These are phyloP conservation scores for Microplitis deprimator DNA, from an alignment of 2,888 invertebrate species.

Conservation along the genomic window DNA sequence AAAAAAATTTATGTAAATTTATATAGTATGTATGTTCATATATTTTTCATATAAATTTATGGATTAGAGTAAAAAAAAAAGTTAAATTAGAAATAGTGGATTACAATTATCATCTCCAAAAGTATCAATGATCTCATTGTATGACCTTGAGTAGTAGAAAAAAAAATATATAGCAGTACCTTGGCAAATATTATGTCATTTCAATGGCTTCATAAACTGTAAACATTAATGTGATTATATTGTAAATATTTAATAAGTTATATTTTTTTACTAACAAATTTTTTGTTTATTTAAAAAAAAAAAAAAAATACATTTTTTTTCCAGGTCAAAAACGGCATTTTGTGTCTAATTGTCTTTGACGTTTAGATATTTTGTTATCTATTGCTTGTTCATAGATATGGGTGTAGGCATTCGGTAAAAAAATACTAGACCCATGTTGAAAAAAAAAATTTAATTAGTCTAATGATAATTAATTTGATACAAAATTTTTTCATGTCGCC, in stretches of 20 bases:
- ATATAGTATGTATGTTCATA: neutral
- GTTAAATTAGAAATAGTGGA: neutral
- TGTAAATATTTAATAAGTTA: neutral
- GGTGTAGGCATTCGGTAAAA: neutral
- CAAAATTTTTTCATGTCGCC: too few relatives aligned
- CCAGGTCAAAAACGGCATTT: neutral
- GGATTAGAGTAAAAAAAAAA: neutral
- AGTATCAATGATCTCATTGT: slow-evolving; percentile 36
- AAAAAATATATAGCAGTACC: slow-evolving; percentile 1
- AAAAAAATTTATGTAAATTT: neutral
- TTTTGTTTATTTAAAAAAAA: neutral
- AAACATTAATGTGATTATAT: neutral
- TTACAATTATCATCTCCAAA: neutral
- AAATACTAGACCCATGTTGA: too few relatives aligned
- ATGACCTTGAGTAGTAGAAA: slow-evolving; percentile 11
- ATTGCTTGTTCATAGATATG: neutral
- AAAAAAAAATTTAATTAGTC: too few relatives aligned
- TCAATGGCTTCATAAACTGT: neutral
- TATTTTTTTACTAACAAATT: neutral
- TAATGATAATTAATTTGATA: too few relatives aligned
- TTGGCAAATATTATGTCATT: slow-evolving; percentile 34
- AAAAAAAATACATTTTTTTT: neutral
- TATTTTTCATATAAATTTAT: too few relatives aligned
- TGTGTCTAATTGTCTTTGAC: neutral
- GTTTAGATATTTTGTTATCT: slow-evolving; percentile 6